These are phyloP conservation scores for Setipinna tenuifilis DNA, from an alignment of 2,797 vertebrate genomes.

Conservation along the genomic window DNA sequence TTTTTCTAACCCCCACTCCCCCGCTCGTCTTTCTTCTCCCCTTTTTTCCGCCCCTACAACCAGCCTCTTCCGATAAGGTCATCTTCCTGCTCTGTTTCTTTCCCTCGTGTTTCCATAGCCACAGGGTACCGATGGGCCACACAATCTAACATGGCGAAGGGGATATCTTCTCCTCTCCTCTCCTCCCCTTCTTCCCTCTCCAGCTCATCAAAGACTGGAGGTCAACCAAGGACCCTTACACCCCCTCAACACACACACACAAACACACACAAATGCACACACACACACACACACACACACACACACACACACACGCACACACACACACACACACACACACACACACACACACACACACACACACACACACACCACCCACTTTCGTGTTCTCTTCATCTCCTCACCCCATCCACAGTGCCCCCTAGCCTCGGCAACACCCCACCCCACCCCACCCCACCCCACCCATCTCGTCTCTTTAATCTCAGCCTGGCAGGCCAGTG, in stretches of 20 bases:
- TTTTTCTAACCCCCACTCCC: not conserved
- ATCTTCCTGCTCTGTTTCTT: constrained; percentile 1
- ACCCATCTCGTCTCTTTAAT: not conserved
- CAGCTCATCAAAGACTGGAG: constrained; percentile 35
- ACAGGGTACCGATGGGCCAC: not conserved
- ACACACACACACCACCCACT: not conserved
- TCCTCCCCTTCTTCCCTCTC: not conserved
- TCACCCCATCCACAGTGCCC: not conserved
- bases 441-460: not conserved
- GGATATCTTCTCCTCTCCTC: not conserved
- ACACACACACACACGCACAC: constrained; percentile 11
- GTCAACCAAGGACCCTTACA: constrained; percentile 22
- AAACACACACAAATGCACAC: constrained; percentile 29
- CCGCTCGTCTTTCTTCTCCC: not conserved
- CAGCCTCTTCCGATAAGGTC: constrained; percentile 16
- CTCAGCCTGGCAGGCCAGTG: constrained; percentile 6
- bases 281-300: constrained; percentile 29
- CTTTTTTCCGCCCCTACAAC: not conserved
- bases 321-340: constrained; percentile 30
- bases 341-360: not conserved
- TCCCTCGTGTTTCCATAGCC: not conserved
- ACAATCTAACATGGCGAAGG: not conserved
- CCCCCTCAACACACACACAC: not conserved
- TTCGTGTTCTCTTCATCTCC: not conserved
- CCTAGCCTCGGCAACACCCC: too few relatives aligned